These are phyloP conservation scores for Coryphaenoides rupestris DNA, from an alignment of 2,113 vertebrate species.

Conservation along the genomic window DNA sequence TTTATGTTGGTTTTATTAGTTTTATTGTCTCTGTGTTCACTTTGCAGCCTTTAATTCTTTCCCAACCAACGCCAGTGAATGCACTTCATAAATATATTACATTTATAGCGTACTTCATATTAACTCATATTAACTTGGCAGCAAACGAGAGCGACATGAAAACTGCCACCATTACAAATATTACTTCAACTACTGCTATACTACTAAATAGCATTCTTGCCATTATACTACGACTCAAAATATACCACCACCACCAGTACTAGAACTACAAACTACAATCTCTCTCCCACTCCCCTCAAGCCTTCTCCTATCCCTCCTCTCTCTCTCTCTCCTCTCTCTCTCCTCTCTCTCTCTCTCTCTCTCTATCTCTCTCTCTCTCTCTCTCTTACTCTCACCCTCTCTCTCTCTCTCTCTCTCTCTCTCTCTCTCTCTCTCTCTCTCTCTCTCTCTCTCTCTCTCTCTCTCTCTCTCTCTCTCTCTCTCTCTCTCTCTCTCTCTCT, in stretches of 20 bases:
- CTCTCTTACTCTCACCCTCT: not conserved
- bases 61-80: too few species aligned
- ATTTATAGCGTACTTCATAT: too few species aligned
- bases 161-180: not conserved
- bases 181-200: not conserved
- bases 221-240: too few species aligned
- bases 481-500: not conserved
- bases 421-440: not conserved
- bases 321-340: not conserved
- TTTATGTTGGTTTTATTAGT: too few species aligned
- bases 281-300: too few species aligned
- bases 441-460: not conserved
- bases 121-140: too few species aligned
- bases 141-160: not conserved
- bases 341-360: too few species aligned
- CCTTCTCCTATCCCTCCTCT: not conserved
- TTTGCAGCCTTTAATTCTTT: too few species aligned
- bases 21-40: too few species aligned
- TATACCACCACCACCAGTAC: too few species aligned
- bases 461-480: not conserved
- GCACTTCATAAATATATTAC: too few species aligned
- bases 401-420: not conserved
- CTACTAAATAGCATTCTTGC: not conserved
- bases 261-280: conserved; percentile 8
- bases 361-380: not conserved